Evolutionary conservation across 2,888 invertebrate genomes (phyloP).

Genomic region (Torymus tubicola): DNA sequence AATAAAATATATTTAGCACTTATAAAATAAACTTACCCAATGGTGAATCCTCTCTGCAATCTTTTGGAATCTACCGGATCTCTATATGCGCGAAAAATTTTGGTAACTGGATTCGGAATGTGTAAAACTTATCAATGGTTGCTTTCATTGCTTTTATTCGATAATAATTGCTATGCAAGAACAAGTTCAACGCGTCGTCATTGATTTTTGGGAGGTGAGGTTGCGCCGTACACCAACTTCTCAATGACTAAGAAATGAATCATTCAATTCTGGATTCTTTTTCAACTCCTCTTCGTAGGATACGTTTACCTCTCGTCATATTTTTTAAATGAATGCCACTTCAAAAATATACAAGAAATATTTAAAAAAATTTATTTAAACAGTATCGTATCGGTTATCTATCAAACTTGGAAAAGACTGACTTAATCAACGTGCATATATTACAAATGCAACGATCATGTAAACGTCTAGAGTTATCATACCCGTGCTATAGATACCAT

Average conservation of each 20-base stretch:
- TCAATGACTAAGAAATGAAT: conserved; percentile 80
- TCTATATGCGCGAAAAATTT: conserved; percentile 70
- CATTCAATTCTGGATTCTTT: conserved; percentile 81
- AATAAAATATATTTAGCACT: background rate
- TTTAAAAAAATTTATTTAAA: no score
- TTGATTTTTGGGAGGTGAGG: conserved; percentile 81
- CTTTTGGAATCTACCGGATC: conserved; percentile 77
- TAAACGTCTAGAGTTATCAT: no score
- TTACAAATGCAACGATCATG: no score
- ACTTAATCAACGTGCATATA: no score
- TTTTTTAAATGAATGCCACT: no score
- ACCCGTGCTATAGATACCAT: no score
- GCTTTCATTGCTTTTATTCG: conserved; percentile 84
- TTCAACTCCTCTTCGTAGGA: conserved; percentile 79
- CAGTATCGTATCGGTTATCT: no score
- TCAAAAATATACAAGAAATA: no score
- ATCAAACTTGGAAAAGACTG: no score
- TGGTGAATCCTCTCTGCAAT: conserved; percentile 76
- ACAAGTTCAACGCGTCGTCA: conserved; percentile 81
- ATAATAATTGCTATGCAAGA: conserved; percentile 83
- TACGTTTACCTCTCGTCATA: conserved; percentile 27
- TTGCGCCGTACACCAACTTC: conserved; percentile 83
- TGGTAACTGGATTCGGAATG: conserved; percentile 82
- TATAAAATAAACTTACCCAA: conserved; percentile 21
- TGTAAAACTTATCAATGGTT: conserved; percentile 84